Base-by-base conservation (phyloP, 2,888 invertebrate species). In the Eupsilia transversa region DNA sequence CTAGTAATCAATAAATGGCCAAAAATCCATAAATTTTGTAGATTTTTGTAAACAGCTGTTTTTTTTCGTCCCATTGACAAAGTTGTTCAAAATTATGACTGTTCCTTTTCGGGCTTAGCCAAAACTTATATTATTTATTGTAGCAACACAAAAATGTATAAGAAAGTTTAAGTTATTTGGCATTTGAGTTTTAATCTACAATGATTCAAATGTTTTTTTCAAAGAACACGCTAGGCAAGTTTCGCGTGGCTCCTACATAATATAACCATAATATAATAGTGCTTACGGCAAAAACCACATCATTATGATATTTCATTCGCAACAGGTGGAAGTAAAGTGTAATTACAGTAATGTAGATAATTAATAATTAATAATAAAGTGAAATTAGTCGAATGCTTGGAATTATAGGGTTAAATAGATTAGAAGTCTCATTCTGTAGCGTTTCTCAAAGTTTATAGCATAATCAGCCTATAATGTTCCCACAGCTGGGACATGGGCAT, bases 351-450 rank as follows among this genome's bases (percentile, higher is more conserved):
- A 78, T 80, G 56, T 23, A n/a, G 70, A 43, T 86, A 83, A 86
- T 86, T 86, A 83, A 68, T 83, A 83, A 86, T 86, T 83, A 79
- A 78, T 63, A 79, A 79, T 74, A 56, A 80, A 77, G 74, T 65
- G 46, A 77, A 83, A 72, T 77, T 69, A 78, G 71, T 65, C 20
- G 64, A 71, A 72, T 61, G 59, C 57, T 72, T 23, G n/a, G 59
- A 72, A 82, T 77, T 77, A 70, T 79, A 59, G 63, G 41, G 43
- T 27, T 41, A 17, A 67, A 60, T 72, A 77, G 27, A 73, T 57
- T 60, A 74, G 64, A 60, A 60, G n/a, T 33, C n/a, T 33, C 3
- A 59, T 43, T 59, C 7, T 49, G 49, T 43, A n/a, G 56, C 12
- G 85, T 60, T 10, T 77, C 78, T 81, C 82, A 84, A 85, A 77